Evolutionary conservation across 2,113 vertebrate genomes (phyloP).

Genomic region (Oncorhynchus mykiss): DNA sequence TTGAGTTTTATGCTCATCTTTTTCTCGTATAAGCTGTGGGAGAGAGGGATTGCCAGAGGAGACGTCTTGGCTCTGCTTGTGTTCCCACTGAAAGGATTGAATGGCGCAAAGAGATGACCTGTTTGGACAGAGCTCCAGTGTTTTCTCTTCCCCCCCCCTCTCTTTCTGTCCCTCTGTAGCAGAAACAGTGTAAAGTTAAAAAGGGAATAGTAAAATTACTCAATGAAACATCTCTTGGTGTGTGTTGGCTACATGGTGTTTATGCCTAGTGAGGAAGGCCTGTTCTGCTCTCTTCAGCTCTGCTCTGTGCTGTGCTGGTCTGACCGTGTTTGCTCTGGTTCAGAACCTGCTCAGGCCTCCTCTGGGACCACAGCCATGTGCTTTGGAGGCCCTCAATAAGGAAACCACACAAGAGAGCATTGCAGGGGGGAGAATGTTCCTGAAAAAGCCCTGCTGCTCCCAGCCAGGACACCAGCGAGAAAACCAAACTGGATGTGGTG

Average conservation of each 20-base stretch:
- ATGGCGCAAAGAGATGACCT: too few relatives aligned
- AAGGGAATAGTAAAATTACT: too few relatives aligned
- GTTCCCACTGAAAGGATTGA: too few relatives aligned
- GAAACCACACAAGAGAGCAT: conserved; percentile 72
- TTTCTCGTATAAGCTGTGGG: too few relatives aligned
- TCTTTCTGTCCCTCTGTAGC: too few relatives aligned
- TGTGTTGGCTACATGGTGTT: too few relatives aligned
- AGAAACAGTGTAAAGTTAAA: too few relatives aligned
- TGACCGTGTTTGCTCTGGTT: conserved; percentile 41
- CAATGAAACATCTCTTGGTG: background rate
- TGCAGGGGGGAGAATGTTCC: conserved; percentile 71
- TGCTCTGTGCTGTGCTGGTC: conserved; percentile 4
- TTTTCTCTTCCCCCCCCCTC: too few relatives aligned
- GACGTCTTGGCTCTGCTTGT: too few relatives aligned
- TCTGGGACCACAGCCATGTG: conserved; percentile 68
- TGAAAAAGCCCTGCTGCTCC: conserved; percentile 69
- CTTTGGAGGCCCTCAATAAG: conserved; percentile 70
- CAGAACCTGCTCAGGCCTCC: conserved; percentile 18
- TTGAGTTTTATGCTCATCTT: too few relatives aligned
- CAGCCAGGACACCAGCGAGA: conserved; percentile 70
- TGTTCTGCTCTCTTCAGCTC: conserved; percentile 14
- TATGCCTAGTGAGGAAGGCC: conserved; percentile 10
- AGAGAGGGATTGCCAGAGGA: too few relatives aligned
- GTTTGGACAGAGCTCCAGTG: too few relatives aligned
- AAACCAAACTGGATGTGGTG: conserved; percentile 81